Percentiles rank a stretch among this genome's conserved stretches.
These are phyloP conservation scores for Ellobius talpinus DNA, from an alignment of 2,113 vertebrate species.

Conservation along the genomic window DNA sequence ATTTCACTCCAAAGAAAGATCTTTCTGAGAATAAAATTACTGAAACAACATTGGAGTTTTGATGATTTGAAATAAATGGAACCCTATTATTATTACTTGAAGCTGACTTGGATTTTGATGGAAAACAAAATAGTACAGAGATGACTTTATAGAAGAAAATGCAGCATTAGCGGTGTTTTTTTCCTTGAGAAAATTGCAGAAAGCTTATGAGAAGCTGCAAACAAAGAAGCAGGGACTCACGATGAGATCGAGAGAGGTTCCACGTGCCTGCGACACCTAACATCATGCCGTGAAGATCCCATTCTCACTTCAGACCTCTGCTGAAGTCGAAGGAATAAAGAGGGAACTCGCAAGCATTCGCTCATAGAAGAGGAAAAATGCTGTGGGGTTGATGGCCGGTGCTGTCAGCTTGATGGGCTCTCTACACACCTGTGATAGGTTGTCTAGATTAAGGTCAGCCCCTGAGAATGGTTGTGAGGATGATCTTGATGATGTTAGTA, in stretches of 20 bases:
- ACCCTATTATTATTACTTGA: conserved; percentile 75
- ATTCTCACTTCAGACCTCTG: not conserved
- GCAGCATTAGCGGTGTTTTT: conserved; percentile 34
- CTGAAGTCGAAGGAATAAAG: conserved; percentile 48
- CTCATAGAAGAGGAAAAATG: conserved; percentile 44
- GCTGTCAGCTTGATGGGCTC: not conserved
- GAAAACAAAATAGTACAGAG: conserved; percentile 73
- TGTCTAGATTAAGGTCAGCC: not conserved
- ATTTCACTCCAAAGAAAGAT: conserved; percentile 79
- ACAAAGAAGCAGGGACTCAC: conserved; percentile 48
- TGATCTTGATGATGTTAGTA: not conserved
- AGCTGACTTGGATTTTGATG: conserved; percentile 75
- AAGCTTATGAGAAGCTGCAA: conserved; percentile 38
- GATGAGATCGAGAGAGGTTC: not conserved
- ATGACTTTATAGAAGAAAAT: conserved; percentile 66
- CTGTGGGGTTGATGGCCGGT: not conserved
- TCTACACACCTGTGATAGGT: not conserved
- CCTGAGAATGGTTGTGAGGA: not conserved
- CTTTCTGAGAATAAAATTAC: conserved; percentile 82
- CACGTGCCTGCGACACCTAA: not conserved
- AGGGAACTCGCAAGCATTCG: not conserved
- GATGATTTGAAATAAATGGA: conserved; percentile 79
- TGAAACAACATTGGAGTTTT: conserved; percentile 77
- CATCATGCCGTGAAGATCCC: not conserved
- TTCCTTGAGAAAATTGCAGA: conserved; percentile 53